Base-by-base conservation (phyloP, 2,113 vertebrate genomes). In the Archilochus colubris region DNA sequence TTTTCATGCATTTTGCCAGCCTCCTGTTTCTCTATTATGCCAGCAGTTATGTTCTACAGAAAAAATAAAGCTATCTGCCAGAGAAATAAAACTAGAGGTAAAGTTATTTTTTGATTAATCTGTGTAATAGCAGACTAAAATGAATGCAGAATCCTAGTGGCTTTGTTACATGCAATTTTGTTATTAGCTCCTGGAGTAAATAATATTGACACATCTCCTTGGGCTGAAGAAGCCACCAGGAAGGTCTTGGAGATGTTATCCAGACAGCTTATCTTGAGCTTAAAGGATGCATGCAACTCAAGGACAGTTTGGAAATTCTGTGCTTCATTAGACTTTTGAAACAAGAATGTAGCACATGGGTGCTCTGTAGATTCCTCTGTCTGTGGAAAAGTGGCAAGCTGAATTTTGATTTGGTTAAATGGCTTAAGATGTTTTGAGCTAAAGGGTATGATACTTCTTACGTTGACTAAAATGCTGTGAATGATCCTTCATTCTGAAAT, bases 1-100 rank as follows among this genome's bases (percentile, higher is more conserved):
- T 44, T 91, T 95, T 81, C 44, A 25, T 84, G 53, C 94, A 84
- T 55, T 94, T 88, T 96, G 82, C 82, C 86, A 90, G 53, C 68
- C 80, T 91, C 24, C 48, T 86, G 61, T 31, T 94, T 69, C 38
- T 90, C 50, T 96, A 38, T 91, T 90, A 67, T 75, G 64, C 88
- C 93, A 95, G 58, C 73, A 93, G 64, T 1, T 5, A 51, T 50
- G 66, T 36, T 93, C 69, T 90, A 58, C 0, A 44, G 75, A 69
- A 88, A 94, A 93, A 91, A 93, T 90, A 95, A 88, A 93, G 46
- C 75, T 94, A 53, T 54, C 73, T 78, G 27, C 24, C 1, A 20
- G 61, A 93, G 73, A 78, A 94, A 88, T 87, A 83, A 88, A 95
- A 33, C 16, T 21, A 74, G 76, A 77, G 64, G 31, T 44, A 74